Evolutionary conservation across 2,113 vertebrate species (phyloP).

Genomic region (Limanda limanda): DNA sequence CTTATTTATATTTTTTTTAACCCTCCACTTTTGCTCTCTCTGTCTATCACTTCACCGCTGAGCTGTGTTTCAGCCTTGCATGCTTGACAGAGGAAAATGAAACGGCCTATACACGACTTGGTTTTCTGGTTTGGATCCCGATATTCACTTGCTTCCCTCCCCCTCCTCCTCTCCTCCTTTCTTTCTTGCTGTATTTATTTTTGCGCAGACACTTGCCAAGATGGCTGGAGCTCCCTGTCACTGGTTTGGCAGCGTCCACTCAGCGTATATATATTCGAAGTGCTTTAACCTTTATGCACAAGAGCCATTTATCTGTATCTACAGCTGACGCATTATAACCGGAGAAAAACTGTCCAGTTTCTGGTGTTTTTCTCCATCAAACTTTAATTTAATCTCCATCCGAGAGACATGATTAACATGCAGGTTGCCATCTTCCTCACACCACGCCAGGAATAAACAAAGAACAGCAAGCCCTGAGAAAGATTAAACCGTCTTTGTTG

Average conservation of each 20-base stretch:
- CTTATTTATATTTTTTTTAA: slow-evolving; percentile 24
- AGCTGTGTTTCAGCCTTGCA: slow-evolving; percentile 65
- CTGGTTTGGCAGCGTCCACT: slow-evolving; percentile 66
- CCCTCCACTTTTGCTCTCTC: slow-evolving; percentile 37
- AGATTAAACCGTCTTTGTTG: slow-evolving; percentile 49
- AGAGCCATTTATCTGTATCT: slow-evolving; percentile 38
- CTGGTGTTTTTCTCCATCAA: slow-evolving; percentile 16
- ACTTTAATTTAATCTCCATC: slow-evolving; percentile 20
- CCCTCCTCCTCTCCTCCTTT: slow-evolving; percentile 13
- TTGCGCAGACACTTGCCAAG: slow-evolving; percentile 69
- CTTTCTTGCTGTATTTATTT: slow-evolving; percentile 76
- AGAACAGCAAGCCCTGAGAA: slow-evolving; percentile 56
- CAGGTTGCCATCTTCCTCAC: slow-evolving; percentile 49
- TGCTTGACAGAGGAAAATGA: slow-evolving; percentile 72
- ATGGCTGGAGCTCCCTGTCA: slow-evolving; percentile 67
- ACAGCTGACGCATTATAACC: slow-evolving; percentile 38
- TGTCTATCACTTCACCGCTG: slow-evolving; percentile 52
- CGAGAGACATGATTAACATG: slow-evolving; percentile 57
- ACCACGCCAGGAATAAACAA: slow-evolving; percentile 51
- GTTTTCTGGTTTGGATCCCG: slow-evolving; percentile 75
- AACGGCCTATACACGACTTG: slow-evolving; percentile 46
- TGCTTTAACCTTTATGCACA: slow-evolving; percentile 42
- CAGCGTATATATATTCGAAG: slow-evolving; percentile 48
- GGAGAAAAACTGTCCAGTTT: slow-evolving; percentile 12
- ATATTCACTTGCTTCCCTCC: slow-evolving; percentile 50